Evolutionary conservation across 2,888 invertebrate species (phyloP), one percentile per base, ranked within the genome.

Genomic region (Physocephala rufipes): DNA sequence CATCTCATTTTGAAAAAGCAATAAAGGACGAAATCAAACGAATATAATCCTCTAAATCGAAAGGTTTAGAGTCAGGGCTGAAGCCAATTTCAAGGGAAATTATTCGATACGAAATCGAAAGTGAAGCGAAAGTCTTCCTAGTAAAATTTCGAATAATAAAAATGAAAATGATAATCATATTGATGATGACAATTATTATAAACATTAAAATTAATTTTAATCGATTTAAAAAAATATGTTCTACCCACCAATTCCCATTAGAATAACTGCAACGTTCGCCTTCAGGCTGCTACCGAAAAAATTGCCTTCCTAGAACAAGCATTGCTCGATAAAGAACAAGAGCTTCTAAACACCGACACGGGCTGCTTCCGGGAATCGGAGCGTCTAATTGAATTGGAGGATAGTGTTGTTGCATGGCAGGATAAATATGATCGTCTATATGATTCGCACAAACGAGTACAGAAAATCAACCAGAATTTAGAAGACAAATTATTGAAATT

Each of bases 401-500:
- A 95, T 77, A 95, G 96, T 85, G 87, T 96, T 70, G 87, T 90
- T 67, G 93, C 94, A 78, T 95, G 96, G 93, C 92, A 95, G 84
- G 97, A 97, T 83, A 95, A 97, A 88, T 96, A 96, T 88, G 94
- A 94, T 85, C 91, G 97, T 80, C 89, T 97, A 78, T 92, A 94
- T 87, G 97, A 97, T 83, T 95, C 96, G 70, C 96, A 97, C 82
- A 95, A 95, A 84, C 91, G 95, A 81, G 92, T 97, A 72, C 97
- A 97, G 86, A 95, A 94, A 87, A 92, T 97, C 55, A 97, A 97
- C 87, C 96, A 97, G 88, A 94, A 93, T 78, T 88, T 97, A 79
- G 97, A 97, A 88, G 97, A 97, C 85, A 97, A 97, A 85, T 87
- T 97, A 74, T 87, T 97, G 73, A 94, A 93, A 86, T 90, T 97